These are phyloP conservation scores for Baryphthengus martii DNA, from an alignment of 2,113 vertebrate genomes.

Conservation along the genomic window DNA sequence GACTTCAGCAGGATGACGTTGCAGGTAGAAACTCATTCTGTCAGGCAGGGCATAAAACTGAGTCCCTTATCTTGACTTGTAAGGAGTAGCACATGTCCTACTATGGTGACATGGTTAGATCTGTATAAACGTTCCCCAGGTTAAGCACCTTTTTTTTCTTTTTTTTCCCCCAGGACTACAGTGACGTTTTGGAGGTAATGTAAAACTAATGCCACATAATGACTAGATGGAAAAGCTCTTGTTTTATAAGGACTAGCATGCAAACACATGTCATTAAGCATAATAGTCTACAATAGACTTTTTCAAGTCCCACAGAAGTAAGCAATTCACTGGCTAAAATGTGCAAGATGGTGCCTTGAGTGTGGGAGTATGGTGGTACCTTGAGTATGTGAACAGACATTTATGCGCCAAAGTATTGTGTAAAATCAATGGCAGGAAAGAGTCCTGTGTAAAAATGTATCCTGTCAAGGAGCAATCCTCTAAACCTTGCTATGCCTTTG, in stretches of 20 bases:
- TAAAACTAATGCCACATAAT: neutral
- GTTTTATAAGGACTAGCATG: neutral
- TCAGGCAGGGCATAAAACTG: neutral
- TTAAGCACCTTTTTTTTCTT: neutral
- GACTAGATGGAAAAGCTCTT: neutral
- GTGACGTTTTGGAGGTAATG: neutral
- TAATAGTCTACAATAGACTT: neutral
- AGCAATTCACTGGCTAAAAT: neutral
- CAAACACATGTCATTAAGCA: neutral
- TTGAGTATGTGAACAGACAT: neutral
- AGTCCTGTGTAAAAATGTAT: neutral
- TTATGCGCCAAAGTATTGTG: neutral
- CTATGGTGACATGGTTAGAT: neutral
- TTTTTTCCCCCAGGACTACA: rapidly evolving
- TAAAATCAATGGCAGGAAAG: neutral
- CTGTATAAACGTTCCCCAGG: neutral
- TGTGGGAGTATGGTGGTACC: neutral
- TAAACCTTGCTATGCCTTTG: neutral
- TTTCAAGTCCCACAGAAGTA: neutral
- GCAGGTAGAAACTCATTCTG: neutral
- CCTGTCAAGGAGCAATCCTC: neutral
- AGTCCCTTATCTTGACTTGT: neutral
- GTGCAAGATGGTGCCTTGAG: neutral
- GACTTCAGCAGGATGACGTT: neutral
- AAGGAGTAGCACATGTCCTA: neutral